These are phyloP conservation scores for Pristis pectinata DNA, from an alignment of 2,797 vertebrate species.

Conservation along the genomic window DNA sequence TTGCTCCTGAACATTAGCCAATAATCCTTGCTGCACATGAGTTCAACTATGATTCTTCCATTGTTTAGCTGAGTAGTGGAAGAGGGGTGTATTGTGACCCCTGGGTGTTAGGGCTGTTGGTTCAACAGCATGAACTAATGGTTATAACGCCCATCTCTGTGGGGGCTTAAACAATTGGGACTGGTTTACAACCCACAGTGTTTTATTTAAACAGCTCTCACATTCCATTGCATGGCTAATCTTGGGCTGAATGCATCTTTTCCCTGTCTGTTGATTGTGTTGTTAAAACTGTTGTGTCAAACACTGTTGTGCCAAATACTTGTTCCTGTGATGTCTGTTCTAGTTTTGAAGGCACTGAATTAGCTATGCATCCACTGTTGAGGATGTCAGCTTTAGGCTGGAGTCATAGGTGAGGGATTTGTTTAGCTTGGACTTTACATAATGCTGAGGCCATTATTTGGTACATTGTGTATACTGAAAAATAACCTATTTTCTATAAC, in stretches of 20 bases:
- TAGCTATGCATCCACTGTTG: neutral
- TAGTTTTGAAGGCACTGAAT: neutral
- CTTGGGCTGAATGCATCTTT: neutral
- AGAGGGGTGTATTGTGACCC: too few species aligned
- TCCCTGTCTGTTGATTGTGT: neutral
- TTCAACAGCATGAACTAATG: neutral
- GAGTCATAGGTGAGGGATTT: neutral
- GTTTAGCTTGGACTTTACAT: neutral
- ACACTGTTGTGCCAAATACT: neutral
- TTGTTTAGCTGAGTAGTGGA: too few species aligned
- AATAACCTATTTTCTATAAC: conserved; percentile 29
- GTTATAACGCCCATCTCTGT: neutral
- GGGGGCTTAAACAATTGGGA: neutral
- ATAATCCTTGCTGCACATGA: too few species aligned
- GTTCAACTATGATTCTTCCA: too few species aligned
- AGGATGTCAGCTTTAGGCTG: neutral
- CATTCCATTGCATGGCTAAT: neutral
- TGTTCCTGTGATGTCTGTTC: neutral
- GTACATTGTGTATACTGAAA: conserved; percentile 25
- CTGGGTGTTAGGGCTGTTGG: too few species aligned
- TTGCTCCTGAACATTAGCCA: too few species aligned
- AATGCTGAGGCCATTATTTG: neutral
- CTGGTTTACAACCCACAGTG: neutral
- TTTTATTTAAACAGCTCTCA: neutral
- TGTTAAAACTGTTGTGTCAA: neutral